Evolutionary conservation across 2,113 vertebrate species (phyloP).

Genomic region (Macrotus californicus): DNA sequence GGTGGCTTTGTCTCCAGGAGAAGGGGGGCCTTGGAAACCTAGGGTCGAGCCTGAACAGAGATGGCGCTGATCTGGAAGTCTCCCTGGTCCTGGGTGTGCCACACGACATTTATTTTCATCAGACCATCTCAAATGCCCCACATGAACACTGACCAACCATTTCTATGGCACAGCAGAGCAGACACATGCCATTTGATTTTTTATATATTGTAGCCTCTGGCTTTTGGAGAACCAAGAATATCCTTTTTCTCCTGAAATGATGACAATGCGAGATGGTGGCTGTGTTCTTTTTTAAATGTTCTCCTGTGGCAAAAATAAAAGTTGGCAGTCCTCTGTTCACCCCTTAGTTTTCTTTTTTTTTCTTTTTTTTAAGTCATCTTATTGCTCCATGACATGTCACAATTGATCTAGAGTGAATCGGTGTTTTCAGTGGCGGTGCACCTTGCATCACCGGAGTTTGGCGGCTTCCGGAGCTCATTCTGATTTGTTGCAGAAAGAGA

Average conservation of each 20-base stretch:
- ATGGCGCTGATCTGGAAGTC: neutral
- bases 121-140: neutral
- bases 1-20: neutral
- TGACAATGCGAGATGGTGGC: neutral
- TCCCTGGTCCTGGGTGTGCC: neutral
- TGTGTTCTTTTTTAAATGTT: neutral
- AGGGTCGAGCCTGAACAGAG: neutral
- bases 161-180: neutral
- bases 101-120: neutral
- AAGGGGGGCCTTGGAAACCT: neutral
- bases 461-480: neutral
- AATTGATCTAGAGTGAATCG: neutral
- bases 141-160: neutral
- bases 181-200: neutral
- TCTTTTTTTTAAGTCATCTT: neutral
- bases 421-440: neutral
- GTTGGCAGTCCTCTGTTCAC: neutral
- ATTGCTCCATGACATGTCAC: neutral
- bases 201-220: neutral
- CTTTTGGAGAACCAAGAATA: neutral
- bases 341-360: neutral
- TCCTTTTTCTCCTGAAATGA: neutral
- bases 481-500: constrained; percentile 82
- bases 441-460: accelerated
- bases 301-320: neutral